Conservation (phyloP, 2,113 vertebrate species). For the Elgaria multicarinata region DNA sequence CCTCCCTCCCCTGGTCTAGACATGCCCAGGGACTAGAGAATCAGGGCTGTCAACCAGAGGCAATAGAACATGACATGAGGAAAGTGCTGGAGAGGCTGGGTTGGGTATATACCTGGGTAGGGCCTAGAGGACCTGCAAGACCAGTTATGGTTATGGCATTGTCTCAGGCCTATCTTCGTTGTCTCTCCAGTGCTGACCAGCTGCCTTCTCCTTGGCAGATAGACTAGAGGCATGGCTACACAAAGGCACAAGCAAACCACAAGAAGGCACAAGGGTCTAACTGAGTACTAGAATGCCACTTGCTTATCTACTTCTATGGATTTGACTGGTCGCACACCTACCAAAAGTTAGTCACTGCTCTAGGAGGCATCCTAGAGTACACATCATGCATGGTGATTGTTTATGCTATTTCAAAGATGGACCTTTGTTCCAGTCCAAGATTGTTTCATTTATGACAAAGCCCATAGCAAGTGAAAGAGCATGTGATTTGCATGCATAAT, state of each 20-base stretch:
- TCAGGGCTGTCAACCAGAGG: background rate
- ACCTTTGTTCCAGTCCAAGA: background rate
- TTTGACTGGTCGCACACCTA: background rate
- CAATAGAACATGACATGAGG: background rate
- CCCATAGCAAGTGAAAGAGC: background rate
- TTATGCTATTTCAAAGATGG: background rate
- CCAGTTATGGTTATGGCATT: background rate
- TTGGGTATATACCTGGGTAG: background rate
- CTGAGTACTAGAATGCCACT: too few relatives aligned
- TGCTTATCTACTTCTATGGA: background rate
- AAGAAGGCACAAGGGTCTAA: background rate
- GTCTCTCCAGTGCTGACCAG: background rate
- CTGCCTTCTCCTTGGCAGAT: background rate
- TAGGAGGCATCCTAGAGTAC: background rate
- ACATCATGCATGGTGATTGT: background rate
- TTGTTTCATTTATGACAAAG: background rate
- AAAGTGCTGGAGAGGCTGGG: background rate
- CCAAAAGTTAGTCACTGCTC: background rate
- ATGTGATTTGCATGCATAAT: background rate
- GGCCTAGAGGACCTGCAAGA: background rate
- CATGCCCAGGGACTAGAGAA: background rate
- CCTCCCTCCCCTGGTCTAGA: too few relatives aligned
- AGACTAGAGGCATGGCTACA: background rate
- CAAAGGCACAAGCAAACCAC: background rate
- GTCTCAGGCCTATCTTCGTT: background rate